Evolutionary conservation across 2,888 invertebrate genomes (phyloP).

Genomic region (Caenorhabditis becei): DNA sequence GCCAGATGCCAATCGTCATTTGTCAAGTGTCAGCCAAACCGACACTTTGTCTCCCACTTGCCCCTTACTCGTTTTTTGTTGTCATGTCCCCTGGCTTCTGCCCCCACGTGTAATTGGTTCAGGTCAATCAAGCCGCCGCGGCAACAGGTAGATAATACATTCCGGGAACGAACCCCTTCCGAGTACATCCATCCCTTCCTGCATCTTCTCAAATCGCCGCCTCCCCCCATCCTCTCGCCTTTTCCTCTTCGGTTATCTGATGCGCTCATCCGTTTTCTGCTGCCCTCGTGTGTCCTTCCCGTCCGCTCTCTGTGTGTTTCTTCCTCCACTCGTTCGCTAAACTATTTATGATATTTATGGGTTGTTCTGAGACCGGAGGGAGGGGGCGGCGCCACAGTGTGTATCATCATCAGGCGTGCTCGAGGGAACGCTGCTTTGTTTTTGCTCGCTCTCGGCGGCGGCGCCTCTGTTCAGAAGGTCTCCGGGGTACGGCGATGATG

Average conservation of each 20-base stretch:
- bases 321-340: slow-evolving; percentile 24
- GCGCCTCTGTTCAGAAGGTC: background rate
- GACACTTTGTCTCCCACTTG: slow-evolving; percentile 53
- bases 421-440: slow-evolving; percentile 7
- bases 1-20: slow-evolving; percentile 62
- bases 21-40: slow-evolving; percentile 58
- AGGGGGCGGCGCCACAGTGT: background rate
- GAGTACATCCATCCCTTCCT: slow-evolving; percentile 6
- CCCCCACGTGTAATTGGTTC: slow-evolving; percentile 26
- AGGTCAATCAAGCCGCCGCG: slow-evolving; percentile 12
- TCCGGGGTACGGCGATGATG: background rate
- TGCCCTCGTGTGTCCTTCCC: slow-evolving; percentile 52
- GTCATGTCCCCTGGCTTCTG: slow-evolving; percentile 9
- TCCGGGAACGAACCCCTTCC: slow-evolving; percentile 16
- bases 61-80: slow-evolving; percentile 35
- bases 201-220: slow-evolving; percentile 32
- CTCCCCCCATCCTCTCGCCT: too few species aligned
- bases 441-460: background rate
- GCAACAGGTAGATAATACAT: slow-evolving; percentile 4
- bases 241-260: slow-evolving; percentile 55
- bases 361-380: slow-evolving; percentile 17
- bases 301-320: background rate
- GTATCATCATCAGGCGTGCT: slow-evolving; percentile 7
- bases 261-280: slow-evolving; percentile 61
- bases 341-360: slow-evolving; percentile 58